These are phyloP conservation scores for Sprattus sprattus DNA, from an alignment of 2,113 vertebrate species.

Conservation along the genomic window DNA sequence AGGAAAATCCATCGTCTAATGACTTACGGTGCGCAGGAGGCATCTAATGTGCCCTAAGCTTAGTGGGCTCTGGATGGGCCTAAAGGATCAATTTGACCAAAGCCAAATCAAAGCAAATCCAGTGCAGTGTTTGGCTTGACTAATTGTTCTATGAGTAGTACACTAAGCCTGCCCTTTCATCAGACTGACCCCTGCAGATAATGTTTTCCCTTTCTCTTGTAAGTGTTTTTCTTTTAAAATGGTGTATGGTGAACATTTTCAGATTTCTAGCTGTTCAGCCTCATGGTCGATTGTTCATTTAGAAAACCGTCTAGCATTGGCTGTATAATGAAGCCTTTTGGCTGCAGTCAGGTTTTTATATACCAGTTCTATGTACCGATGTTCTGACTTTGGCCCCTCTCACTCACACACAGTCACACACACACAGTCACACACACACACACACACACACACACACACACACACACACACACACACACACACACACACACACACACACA, in stretches of 20 bases:
- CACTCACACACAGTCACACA: not conserved
- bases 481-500: slow-evolving; percentile 1
- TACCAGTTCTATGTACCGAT: not conserved
- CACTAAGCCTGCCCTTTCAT: slow-evolving; percentile 29
- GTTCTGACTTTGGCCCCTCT: not conserved
- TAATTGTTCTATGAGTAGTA: slow-evolving; percentile 37
- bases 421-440: not conserved
- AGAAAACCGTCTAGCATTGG: not conserved
- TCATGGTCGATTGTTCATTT: not conserved
- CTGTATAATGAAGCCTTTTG: not conserved
- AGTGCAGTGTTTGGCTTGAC: slow-evolving; percentile 39
- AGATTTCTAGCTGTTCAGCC: not conserved
- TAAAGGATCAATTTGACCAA: slow-evolving; percentile 40
- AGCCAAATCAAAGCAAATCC: slow-evolving; percentile 43
- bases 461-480: slow-evolving; percentile 11
- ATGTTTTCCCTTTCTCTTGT: slow-evolving; percentile 15
- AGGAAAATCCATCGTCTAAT: slow-evolving; percentile 56
- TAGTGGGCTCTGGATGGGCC: slow-evolving; percentile 45
- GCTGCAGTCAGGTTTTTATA: not conserved
- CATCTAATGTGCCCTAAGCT: slow-evolving; percentile 53
- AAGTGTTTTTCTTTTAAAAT: not conserved
- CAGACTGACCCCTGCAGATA: slow-evolving; percentile 40
- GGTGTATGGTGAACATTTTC: not conserved
- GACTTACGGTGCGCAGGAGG: slow-evolving; percentile 45
- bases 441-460: slow-evolving; percentile 3